These are phyloP conservation scores for Sciurus vulgaris DNA, from an alignment of 2,797 vertebrate species.

Conservation along the genomic window DNA sequence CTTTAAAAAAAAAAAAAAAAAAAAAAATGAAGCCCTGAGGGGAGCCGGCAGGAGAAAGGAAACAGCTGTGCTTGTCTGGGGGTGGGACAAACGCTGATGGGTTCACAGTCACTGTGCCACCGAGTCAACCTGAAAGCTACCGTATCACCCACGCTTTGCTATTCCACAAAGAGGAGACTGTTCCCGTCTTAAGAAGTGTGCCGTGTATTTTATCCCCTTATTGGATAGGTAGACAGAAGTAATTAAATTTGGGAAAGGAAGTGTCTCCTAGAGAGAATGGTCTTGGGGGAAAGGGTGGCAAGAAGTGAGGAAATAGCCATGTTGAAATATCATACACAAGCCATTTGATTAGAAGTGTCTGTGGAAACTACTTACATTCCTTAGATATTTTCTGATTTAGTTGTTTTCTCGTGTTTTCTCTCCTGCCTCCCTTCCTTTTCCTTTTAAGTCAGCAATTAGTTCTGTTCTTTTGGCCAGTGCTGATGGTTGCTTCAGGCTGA, in stretches of 20 bases:
- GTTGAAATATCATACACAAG: slow-evolving; percentile 79
- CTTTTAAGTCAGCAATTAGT: slow-evolving; percentile 84
- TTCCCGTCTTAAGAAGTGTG: slow-evolving; percentile 50
- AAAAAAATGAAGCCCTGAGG: slow-evolving; percentile 62
- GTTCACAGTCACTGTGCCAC: slow-evolving; percentile 55
- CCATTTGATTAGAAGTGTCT: slow-evolving; percentile 81
- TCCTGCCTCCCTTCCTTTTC: slow-evolving; percentile 67
- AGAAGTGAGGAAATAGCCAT: slow-evolving; percentile 64
- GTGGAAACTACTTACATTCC: slow-evolving; percentile 85
- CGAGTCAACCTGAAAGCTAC: slow-evolving; percentile 69
- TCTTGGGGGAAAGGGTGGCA: not conserved
- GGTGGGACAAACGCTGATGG: slow-evolving; percentile 77
- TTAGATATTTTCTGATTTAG: slow-evolving; percentile 82
- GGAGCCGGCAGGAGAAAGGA: slow-evolving; percentile 85
- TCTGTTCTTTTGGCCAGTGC: slow-evolving; percentile 83
- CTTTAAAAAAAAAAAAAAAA: slow-evolving; percentile 62
- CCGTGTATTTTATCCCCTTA: slow-evolving; percentile 66
- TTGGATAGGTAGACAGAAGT: slow-evolving; percentile 73
- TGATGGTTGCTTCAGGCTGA: slow-evolving; percentile 84
- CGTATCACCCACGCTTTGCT: not conserved
- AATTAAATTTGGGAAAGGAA: slow-evolving; percentile 69
- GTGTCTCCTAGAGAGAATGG: slow-evolving; percentile 40
- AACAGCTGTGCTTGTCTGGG: slow-evolving; percentile 87
- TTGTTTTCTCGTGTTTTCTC: slow-evolving; percentile 61
- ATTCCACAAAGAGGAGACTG: slow-evolving; percentile 26